A percentile compares a stretch with the other conserved stretches of the same genome.
Conservation (phyloP, 2,888 invertebrate genomes). For the Epiblema foenella region DNA sequence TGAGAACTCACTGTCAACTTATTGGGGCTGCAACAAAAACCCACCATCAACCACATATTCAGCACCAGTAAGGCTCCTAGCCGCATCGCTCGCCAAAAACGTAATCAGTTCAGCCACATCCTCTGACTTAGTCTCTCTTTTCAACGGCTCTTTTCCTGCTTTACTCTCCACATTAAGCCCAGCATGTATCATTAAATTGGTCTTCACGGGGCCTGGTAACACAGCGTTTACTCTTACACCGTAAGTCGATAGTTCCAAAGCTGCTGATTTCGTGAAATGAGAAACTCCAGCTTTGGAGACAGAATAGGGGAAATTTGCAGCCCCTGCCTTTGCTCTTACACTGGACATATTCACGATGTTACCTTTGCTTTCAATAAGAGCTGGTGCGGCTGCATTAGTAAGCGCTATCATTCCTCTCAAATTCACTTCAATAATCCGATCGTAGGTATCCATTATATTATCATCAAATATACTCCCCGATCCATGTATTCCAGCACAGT, state of each 20-base stretch:
- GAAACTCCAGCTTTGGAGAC: slow-evolving; percentile 90
- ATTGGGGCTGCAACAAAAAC: slow-evolving; percentile 15
- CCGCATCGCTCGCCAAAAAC: slow-evolving; percentile 47
- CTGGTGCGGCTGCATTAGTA: slow-evolving; percentile 44
- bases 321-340: slow-evolving; percentile 26
- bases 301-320: slow-evolving; percentile 70
- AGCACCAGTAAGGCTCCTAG: slow-evolving; percentile 43
- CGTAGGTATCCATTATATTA: slow-evolving; percentile 46
- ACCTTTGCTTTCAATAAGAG: slow-evolving; percentile 48
- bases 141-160: slow-evolving; percentile 27
- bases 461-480: slow-evolving; percentile 39
- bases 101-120: slow-evolving; percentile 46
- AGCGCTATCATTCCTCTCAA: slow-evolving; percentile 47
- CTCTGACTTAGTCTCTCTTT: slow-evolving; percentile 34
- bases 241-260: slow-evolving; percentile 84
- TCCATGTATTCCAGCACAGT: slow-evolving; percentile 47
- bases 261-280: slow-evolving; percentile 88
- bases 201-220: slow-evolving; percentile 88
- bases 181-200: slow-evolving; percentile 35
- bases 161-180: slow-evolving; percentile 18
- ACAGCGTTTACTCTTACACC: slow-evolving; percentile 87
- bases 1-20: neutral
- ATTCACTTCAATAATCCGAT: slow-evolving; percentile 46
- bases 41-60: slow-evolving; percentile 34
- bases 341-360: slow-evolving; percentile 51